Evolutionary conservation across 2,113 vertebrate species (phyloP).

Genomic region (Platycercus adscitus): DNA sequence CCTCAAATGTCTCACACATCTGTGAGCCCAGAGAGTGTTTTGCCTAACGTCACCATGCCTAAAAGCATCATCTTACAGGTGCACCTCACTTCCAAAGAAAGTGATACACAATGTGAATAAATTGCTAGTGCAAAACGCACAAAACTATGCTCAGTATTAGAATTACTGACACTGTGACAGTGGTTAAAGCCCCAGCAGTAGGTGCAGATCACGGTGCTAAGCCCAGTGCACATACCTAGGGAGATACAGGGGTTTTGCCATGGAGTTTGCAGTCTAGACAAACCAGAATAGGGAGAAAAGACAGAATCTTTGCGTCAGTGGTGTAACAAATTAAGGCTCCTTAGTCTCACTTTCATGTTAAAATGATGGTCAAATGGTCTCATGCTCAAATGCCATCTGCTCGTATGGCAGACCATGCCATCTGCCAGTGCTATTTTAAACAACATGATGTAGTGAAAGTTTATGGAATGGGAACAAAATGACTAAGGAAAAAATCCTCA

Average conservation of each 20-base stretch:
- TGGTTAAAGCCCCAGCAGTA: background rate
- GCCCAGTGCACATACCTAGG: background rate
- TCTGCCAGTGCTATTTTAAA: background rate
- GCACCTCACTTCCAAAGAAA: background rate
- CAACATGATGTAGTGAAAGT: rapidly evolving
- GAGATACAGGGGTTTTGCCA: background rate
- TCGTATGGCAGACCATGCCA: background rate
- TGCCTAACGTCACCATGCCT: background rate
- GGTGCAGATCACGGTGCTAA: background rate
- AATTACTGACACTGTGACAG: rapidly evolving
- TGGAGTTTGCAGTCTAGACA: background rate
- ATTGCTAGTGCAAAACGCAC: too few relatives aligned
- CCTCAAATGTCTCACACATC: background rate
- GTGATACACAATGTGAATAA: background rate
- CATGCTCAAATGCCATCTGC: background rate
- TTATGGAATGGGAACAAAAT: background rate
- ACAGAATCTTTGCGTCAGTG: background rate
- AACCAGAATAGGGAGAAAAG: background rate
- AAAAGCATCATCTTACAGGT: background rate
- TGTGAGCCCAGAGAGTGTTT: background rate
- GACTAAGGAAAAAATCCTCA: background rate
- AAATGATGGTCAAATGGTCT: background rate
- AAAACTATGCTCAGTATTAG: background rate
- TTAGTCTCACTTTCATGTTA: background rate
- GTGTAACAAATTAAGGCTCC: background rate